Percentiles rank a stretch among this genome's conserved stretches.
Evolutionary conservation across 2,888 invertebrate species (phyloP).

Genomic region (Netelia fuscicornis): DNA sequence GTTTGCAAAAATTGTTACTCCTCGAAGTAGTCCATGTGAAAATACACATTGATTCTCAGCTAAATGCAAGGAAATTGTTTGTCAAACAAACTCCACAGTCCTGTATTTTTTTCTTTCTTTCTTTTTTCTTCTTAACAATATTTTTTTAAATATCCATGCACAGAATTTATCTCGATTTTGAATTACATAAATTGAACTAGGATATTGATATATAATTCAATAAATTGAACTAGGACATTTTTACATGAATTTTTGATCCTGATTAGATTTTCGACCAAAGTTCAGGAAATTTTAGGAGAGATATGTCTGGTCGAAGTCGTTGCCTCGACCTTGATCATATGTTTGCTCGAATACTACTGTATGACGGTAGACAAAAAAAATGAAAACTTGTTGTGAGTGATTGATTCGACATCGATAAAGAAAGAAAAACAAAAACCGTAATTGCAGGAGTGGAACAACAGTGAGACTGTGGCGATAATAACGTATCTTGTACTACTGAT

Average conservation of each 20-base stretch:
- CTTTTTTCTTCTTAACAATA: too few species aligned
- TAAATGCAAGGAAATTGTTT: not conserved
- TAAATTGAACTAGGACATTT: too few species aligned
- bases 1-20: not conserved
- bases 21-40: too few species aligned
- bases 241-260: not conserved
- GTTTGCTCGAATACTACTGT: slow-evolving; percentile 79
- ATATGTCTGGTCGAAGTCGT: slow-evolving; percentile 79
- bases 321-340: slow-evolving; percentile 79
- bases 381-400: not conserved
- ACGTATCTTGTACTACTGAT: slow-evolving; percentile 74
- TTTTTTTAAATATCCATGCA: too few species aligned
- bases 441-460: slow-evolving; percentile 58
- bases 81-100: too few species aligned
- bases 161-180: too few species aligned
- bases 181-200: too few species aligned
- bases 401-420: not conserved
- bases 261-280: slow-evolving; percentile 74
- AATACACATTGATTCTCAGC: not conserved
- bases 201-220: too few species aligned
- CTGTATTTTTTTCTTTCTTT: too few species aligned
- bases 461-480: slow-evolving; percentile 43
- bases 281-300: slow-evolving; percentile 75
- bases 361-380: slow-evolving; percentile 74
- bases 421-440: slow-evolving; percentile 10